phyloP scores from a whole-genome alignment of 92 coral and sea anemone species.

The Epizoanthus illoricatus region DNA sequence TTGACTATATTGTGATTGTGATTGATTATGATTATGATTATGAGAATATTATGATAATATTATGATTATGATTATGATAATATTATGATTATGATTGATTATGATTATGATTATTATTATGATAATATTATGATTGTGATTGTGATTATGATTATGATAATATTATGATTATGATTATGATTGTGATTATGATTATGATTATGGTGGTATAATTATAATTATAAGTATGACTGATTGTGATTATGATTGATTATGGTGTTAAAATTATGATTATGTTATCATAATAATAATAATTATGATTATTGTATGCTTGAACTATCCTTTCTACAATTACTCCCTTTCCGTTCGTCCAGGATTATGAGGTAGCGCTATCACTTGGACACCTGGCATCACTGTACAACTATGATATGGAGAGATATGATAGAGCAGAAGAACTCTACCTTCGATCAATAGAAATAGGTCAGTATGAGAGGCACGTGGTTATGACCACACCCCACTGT shows the following conservation, averaged over 20 bases:
- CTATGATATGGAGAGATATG: slow-evolving; percentile 94
- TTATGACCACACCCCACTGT: too few relatives aligned
- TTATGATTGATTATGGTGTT: neutral
- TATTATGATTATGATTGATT: too few relatives aligned
- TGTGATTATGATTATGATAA: too few relatives aligned
- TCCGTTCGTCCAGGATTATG: slow-evolving; percentile 75
- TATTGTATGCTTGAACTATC: neutral
- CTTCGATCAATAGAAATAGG: slow-evolving; percentile 91
- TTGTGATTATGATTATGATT: too few relatives aligned
- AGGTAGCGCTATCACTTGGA: slow-evolving; percentile 94
- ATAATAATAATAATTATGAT: neutral
- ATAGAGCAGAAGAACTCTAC: slow-evolving; percentile 86
- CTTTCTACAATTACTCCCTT: neutral
- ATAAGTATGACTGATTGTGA: neutral
- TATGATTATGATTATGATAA: too few relatives aligned
- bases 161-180: too few relatives aligned
- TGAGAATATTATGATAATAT: too few relatives aligned
- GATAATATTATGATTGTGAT: too few relatives aligned
- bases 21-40: too few relatives aligned
- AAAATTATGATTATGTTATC: neutral
- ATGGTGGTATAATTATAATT: too few relatives aligned
- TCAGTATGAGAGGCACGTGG: slow-evolving; percentile 13
- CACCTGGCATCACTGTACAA: slow-evolving; percentile 94
- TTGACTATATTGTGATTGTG: too few relatives aligned
- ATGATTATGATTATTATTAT: too few relatives aligned